Percentiles rank a stretch among this genome's conserved stretches.
phyloP scores from a whole-genome alignment of 2,797 vertebrate species.

The Pangasius mekongensis region DNA sequence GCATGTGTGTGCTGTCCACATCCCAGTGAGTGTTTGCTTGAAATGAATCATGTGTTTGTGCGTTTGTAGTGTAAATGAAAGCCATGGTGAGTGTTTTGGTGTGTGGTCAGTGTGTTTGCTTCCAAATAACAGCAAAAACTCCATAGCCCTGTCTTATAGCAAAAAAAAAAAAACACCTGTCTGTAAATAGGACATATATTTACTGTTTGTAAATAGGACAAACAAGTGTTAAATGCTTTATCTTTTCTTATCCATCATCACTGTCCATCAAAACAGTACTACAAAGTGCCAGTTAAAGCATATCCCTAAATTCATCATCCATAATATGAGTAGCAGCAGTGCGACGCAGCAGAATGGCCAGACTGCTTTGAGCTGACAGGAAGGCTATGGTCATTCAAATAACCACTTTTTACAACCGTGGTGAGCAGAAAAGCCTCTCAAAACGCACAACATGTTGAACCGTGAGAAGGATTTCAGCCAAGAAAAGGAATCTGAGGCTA shows the following conservation, averaged over 20 bases:
- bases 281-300: not conserved
- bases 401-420: not conserved
- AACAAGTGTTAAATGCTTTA: not conserved
- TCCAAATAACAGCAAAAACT: slow-evolving; percentile 7
- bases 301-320: not conserved
- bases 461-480: not conserved
- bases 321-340: not conserved
- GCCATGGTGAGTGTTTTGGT: not conserved
- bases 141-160: not conserved
- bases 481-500: not conserved
- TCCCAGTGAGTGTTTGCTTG: slow-evolving; percentile 60
- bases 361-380: not conserved
- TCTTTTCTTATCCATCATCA: not conserved
- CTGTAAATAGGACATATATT: not conserved
- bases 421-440: not conserved
- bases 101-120: not conserved
- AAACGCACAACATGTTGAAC: not conserved
- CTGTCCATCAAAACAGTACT: not conserved
- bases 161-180: not conserved
- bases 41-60: slow-evolving; percentile 57
- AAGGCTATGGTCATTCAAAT: not conserved
- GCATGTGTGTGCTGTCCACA: slow-evolving; percentile 32
- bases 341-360: not conserved
- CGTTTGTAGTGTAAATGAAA: slow-evolving; percentile 33
- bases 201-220: not conserved